Percentiles rank a stretch among this genome's conserved stretches.
phyloP scores from a whole-genome alignment of 30 jellyfish, hydroid and myxozoan species.

The Clytia hemisphaerica region DNA sequence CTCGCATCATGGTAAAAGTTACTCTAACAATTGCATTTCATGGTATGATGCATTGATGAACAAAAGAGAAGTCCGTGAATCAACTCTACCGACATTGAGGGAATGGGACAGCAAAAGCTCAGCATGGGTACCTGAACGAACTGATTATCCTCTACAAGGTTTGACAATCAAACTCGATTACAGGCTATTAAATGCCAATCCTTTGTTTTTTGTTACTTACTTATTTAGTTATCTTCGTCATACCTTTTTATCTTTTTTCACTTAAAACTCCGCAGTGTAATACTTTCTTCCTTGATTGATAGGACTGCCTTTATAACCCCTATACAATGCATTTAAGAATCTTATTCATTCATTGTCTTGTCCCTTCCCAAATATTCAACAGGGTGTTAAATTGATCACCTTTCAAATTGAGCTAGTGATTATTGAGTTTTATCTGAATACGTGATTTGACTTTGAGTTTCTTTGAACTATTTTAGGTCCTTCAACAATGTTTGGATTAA shows the following conservation, averaged over 20 bases:
- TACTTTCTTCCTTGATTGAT: too few relatives aligned
- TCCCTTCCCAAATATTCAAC: too few relatives aligned
- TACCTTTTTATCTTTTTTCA: too few relatives aligned
- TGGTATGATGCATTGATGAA: conserved; percentile 90
- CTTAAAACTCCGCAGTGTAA: too few relatives aligned
- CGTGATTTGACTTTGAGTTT: background rate
- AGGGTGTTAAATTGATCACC: background rate
- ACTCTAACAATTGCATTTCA: conserved; percentile 74
- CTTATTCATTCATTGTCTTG: too few relatives aligned
- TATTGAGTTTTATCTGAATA: background rate
- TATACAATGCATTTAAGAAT: too few relatives aligned
- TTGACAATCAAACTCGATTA: too few relatives aligned
- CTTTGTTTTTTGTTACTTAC: too few relatives aligned
- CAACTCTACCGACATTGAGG: conserved; percentile 53
- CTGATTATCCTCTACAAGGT: conserved; percentile 92
- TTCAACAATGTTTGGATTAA: conserved; percentile 89
- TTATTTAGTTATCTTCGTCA: too few relatives aligned
- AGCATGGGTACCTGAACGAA: conserved; percentile 89
- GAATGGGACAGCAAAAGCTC: conserved; percentile 75
- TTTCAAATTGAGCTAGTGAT: background rate
- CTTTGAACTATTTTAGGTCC: conserved; percentile 38
- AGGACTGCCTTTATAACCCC: too few relatives aligned
- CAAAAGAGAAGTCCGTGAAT: conserved; percentile 63
- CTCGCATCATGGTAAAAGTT: conserved; percentile 63
- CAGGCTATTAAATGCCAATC: too few relatives aligned